These are phyloP conservation scores for Hemicordylus capensis DNA, from an alignment of 2,113 vertebrate genomes.

Conservation along the genomic window DNA sequence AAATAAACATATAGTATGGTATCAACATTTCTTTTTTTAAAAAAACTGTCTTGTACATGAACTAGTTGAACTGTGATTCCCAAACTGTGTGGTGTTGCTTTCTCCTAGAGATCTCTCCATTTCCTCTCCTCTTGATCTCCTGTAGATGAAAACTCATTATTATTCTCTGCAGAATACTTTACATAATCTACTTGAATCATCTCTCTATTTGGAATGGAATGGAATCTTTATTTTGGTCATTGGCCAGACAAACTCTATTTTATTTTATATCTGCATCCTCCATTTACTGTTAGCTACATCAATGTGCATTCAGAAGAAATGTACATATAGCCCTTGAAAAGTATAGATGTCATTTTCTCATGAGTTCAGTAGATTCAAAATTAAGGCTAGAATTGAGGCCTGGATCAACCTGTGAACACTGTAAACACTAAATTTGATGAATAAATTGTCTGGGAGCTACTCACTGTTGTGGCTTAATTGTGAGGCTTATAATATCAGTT, in stretches of 20 bases:
- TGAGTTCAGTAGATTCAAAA: no score
- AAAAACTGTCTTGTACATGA: background rate
- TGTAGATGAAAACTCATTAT: background rate
- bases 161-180: background rate
- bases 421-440: no score
- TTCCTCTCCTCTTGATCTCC: background rate
- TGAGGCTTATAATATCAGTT: no score
- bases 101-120: background rate
- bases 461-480: no score
- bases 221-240: no score
- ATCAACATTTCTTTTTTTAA: constrained; percentile 15
- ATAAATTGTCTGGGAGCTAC: no score
- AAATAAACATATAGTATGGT: background rate
- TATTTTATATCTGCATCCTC: background rate
- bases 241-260: no score
- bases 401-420: no score
- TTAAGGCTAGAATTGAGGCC: no score
- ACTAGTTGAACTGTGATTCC: background rate
- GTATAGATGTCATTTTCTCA: background rate
- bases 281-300: background rate
- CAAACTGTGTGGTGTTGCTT: background rate
- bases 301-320: no score
- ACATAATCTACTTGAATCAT: background rate
- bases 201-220: no score
- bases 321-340: background rate